These are phyloP conservation scores for Trilocha varians DNA, from an alignment of 2,888 invertebrate genomes.

Conservation along the genomic window DNA sequence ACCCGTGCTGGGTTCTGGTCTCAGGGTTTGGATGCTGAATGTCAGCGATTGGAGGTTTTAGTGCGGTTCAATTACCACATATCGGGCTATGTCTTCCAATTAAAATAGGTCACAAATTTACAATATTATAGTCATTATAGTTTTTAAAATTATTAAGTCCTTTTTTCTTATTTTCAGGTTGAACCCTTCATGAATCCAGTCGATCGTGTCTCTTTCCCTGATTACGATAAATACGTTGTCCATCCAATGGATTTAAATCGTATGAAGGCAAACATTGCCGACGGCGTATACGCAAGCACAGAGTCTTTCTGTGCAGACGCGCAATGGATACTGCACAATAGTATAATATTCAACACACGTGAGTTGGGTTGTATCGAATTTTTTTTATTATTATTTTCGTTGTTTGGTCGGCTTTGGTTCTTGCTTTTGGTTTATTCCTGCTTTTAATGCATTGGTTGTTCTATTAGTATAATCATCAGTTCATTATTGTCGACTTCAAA, in stretches of 20 bases:
- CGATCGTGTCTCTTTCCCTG: slow-evolving; percentile 78
- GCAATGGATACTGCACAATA: slow-evolving; percentile 96
- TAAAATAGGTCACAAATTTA: too few relatives aligned
- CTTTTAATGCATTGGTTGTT: too few relatives aligned
- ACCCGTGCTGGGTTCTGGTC: too few relatives aligned
- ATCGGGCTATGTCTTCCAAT: too few relatives aligned
- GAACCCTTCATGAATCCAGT: slow-evolving; percentile 87
- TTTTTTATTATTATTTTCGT: neutral
- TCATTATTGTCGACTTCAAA: too few relatives aligned
- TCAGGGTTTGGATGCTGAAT: too few relatives aligned
- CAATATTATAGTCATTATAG: too few relatives aligned
- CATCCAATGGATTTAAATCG: slow-evolving; percentile 89
- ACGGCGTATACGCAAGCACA: slow-evolving; percentile 86
- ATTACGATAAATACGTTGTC: slow-evolving; percentile 86
- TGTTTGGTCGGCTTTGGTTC: neutral
- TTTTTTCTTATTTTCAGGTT: slow-evolving; percentile 77
- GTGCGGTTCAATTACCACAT: too few relatives aligned
- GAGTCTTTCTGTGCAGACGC: slow-evolving; percentile 92
- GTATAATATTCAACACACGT: slow-evolving; percentile 92
- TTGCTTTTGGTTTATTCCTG: neutral
- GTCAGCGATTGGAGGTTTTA: too few relatives aligned
- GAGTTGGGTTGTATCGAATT: slow-evolving; percentile 42
- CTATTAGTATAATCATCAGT: too few relatives aligned
- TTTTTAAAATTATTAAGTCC: too few relatives aligned
- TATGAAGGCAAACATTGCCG: slow-evolving; percentile 83